A percentile compares a stretch with the other conserved stretches of the same genome.
Evolutionary conservation across 2,797 vertebrate species (phyloP).

Genomic region (Bradypus variegatus): DNA sequence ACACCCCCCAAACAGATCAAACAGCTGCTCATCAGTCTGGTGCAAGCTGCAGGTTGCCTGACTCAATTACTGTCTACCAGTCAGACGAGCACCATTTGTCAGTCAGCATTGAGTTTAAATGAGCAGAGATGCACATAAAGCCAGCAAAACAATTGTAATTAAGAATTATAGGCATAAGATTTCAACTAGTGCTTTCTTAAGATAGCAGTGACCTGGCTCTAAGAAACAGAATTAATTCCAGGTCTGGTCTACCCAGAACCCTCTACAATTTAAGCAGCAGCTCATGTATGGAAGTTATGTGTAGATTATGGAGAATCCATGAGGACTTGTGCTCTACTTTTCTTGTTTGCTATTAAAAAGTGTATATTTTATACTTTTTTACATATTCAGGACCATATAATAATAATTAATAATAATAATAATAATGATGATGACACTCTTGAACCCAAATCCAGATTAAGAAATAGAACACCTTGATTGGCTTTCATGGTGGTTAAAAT

Average conservation of each 20-base stretch:
- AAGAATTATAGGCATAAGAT: constrained; percentile 57
- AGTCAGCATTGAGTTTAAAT: constrained; percentile 63
- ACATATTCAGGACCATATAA: neutral
- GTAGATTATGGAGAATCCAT: neutral
- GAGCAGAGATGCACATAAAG: constrained; percentile 60
- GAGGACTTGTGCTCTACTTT: neutral
- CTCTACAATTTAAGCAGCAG: neutral
- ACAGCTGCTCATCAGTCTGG: constrained; percentile 66
- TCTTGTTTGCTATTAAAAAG: neutral
- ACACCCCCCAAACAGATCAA: constrained; percentile 41
- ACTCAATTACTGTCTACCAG: constrained; percentile 63
- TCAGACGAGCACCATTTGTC: constrained; percentile 64
- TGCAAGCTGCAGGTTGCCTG: constrained; percentile 58
- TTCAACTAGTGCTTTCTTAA: constrained; percentile 47
- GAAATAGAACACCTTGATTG: neutral
- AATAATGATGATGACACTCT: neutral
- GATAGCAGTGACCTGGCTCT: constrained; percentile 27
- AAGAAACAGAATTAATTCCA: neutral
- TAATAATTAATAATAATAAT: neutral
- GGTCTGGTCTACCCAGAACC: neutral
- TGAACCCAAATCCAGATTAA: neutral
- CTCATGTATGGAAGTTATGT: neutral
- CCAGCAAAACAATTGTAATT: constrained; percentile 63
- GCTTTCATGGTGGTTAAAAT: neutral
- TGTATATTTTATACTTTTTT: neutral